phyloP scores from a whole-genome alignment of 2,113 vertebrate species.

The Oryctolagus cuniculus region mOryCun1.1 NC_091445.1:81637001-81637500 shows the following conservation, averaged over 20 bases:
- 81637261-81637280: not conserved
- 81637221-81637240: conserved; percentile 33
- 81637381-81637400: conserved; percentile 25
- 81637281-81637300: not conserved
- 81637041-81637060: too few species aligned
- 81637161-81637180: not conserved
- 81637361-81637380: not conserved
- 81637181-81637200: not conserved
- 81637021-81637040: too few species aligned
- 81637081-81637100: not conserved
- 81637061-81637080: too few species aligned
- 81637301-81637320: not conserved
- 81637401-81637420: not conserved
- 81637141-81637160: conserved; percentile 45
- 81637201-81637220: not conserved
- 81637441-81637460: conserved; percentile 94
- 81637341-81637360: conserved; percentile 52
- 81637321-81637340: not conserved
- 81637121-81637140: not conserved
- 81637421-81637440: conserved; percentile 94
- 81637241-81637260: not conserved
- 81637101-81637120: not conserved
- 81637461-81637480: conserved; percentile 91
- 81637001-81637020: too few species aligned
- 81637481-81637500: conserved; percentile 92